A percentile compares a stretch with the other conserved stretches of the same genome.
Evolutionary conservation across 1,140 invertebrate species (phyloP).

Genomic region (Hylyphantes graminicola): DNA sequence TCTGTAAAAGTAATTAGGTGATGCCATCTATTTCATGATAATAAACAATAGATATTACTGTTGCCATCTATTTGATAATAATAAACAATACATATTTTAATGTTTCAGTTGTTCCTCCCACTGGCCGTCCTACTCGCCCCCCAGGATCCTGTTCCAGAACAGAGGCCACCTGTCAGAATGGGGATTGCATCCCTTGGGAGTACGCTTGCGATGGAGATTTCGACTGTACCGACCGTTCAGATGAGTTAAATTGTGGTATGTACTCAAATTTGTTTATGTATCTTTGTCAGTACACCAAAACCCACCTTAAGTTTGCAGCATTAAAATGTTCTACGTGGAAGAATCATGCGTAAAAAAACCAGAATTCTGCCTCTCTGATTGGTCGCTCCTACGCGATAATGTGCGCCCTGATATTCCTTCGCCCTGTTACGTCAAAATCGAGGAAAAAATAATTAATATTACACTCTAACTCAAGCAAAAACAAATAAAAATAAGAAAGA

Average conservation of each 20-base stretch:
- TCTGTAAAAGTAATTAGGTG: neutral
- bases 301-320: no score
- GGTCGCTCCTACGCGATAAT: no score
- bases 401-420: no score
- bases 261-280: conserved; percentile 15
- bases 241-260: conserved; percentile 70
- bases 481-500: no score
- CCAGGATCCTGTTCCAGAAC: conserved; percentile 75
- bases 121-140: conserved; percentile 67
- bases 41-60: neutral
- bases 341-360: no score
- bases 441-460: no score
- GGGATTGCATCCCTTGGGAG: conserved; percentile 86
- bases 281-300: no score
- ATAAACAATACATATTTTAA: neutral
- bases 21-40: neutral
- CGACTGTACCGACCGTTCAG: conserved; percentile 82
- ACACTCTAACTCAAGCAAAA: no score
- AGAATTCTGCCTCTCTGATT: no score
- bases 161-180: conserved; percentile 91
- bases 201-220: conserved; percentile 83
- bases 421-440: no score
- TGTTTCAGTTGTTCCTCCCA: conserved; percentile 64
- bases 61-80: neutral
- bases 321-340: no score